Conservation (phyloP, 1,140 invertebrate species). For the Aphis craccivora region DNA sequence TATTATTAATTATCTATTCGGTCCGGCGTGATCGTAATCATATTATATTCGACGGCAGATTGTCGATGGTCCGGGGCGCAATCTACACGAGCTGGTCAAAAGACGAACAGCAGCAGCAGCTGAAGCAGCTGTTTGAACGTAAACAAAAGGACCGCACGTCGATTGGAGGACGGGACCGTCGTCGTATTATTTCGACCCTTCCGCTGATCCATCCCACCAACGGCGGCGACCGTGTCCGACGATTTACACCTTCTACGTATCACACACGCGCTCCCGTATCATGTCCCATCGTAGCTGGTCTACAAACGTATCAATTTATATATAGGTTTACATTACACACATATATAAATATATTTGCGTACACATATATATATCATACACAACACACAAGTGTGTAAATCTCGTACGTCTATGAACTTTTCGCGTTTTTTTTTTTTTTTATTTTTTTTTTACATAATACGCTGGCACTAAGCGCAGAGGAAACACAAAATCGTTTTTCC, state of each 20-base stretch:
- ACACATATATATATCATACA: neutral
- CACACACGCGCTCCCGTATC: neutral
- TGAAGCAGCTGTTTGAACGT: neutral
- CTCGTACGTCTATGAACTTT: neutral
- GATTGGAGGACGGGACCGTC: constrained; percentile 15
- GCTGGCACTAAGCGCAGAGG: constrained; percentile 21
- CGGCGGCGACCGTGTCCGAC: neutral
- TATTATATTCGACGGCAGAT: neutral
- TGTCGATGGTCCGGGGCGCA: neutral
- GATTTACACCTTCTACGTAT: constrained; percentile 9
- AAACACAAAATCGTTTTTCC: neutral
- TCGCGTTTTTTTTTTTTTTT: neutral
- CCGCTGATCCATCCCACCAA: neutral
- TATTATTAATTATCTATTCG: too few relatives aligned
- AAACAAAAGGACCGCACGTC: constrained; percentile 26
- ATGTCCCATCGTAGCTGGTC: neutral
- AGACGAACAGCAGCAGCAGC: neutral
- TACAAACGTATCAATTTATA: neutral
- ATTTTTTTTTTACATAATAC: neutral
- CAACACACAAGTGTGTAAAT: neutral
- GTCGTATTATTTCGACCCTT: constrained; percentile 38
- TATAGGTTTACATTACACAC: neutral
- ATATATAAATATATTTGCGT: neutral
- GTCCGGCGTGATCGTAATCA: too few relatives aligned
- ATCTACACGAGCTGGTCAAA: neutral